Percentiles rank a stretch among this genome's conserved stretches.
These are phyloP conservation scores for Aurelia aurita complex sp. Pacific DNA, from an alignment of 30 jellyfish, hydroid and myxozoan genomes.

Conservation along the genomic window DNA sequence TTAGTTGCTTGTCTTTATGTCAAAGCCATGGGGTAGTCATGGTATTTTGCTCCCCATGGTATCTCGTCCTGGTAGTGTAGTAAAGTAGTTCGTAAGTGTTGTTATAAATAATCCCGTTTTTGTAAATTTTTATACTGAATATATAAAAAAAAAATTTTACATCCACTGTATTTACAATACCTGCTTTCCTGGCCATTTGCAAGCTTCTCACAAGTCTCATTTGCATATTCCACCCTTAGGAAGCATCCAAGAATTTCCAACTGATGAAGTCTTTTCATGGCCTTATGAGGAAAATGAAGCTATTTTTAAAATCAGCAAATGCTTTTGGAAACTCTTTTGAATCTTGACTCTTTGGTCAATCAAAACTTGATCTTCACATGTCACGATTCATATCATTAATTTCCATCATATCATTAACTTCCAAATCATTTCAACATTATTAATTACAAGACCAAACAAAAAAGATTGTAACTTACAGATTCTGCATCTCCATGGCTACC, in stretches of 20 bases:
- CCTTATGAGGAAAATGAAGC: conserved; percentile 26
- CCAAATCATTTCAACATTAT: no score
- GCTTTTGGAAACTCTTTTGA: not conserved
- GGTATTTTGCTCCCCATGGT: no score
- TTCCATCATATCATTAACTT: no score
- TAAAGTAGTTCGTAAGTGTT: no score
- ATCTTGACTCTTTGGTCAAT: no score
- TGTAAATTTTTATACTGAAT: no score
- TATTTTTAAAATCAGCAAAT: not conserved
- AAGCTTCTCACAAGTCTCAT: conserved; percentile 27
- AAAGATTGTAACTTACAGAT: conserved; percentile 1
- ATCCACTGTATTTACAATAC: not conserved
- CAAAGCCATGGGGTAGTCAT: no score
- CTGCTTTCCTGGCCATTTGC: conserved; percentile 79
- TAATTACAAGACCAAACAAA: no score
- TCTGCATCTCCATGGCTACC: conserved; percentile 8
- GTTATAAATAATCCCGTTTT: no score
- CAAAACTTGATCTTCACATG: not conserved
- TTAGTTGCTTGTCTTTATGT: no score
- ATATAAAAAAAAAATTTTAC: no score
- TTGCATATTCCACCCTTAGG: conserved; percentile 88
- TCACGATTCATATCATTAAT: not conserved
- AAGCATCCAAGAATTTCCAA: conserved; percentile 76
- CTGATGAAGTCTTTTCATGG: conserved; percentile 79
- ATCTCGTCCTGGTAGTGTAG: no score